Evolutionary conservation across 2,888 invertebrate genomes (phyloP).

Genomic region (Sphaerophoria rueppellii): DNA sequence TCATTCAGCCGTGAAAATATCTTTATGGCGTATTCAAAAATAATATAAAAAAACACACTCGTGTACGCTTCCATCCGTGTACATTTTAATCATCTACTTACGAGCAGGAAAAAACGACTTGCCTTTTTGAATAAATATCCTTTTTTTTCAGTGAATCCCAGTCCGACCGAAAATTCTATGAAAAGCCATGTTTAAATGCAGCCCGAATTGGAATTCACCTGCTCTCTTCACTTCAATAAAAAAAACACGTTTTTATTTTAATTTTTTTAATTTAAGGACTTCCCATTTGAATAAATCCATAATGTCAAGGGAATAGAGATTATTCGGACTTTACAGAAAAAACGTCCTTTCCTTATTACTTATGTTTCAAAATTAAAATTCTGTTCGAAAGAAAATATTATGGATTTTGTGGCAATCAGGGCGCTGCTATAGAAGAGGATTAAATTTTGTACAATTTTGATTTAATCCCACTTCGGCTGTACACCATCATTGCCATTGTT

Average conservation of each 20-base stretch:
- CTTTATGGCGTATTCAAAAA: slow-evolving; percentile 48
- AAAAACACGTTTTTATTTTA: slow-evolving; percentile 6
- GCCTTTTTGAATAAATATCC: neutral
- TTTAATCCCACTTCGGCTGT: slow-evolving; percentile 41
- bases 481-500: slow-evolving; percentile 60
- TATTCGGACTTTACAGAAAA: neutral
- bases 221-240: neutral
- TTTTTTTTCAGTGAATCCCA: slow-evolving; percentile 8
- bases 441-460: slow-evolving; percentile 52
- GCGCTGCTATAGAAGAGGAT: slow-evolving; percentile 44
- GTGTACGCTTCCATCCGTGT: slow-evolving; percentile 54
- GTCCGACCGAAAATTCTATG: slow-evolving; percentile 2
- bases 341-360: slow-evolving; percentile 50
- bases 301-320: slow-evolving; percentile 55
- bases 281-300: neutral
- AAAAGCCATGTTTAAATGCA: slow-evolving; percentile 18
- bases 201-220: slow-evolving; percentile 8
- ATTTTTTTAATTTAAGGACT: slow-evolving; percentile 56
- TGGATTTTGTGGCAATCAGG: slow-evolving; percentile 10
- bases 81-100: slow-evolving; percentile 71
- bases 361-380: slow-evolving; percentile 68
- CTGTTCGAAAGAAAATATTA: slow-evolving; percentile 28
- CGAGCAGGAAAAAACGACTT: slow-evolving; percentile 23
- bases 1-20: slow-evolving; percentile 58
- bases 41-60: slow-evolving; percentile 39